phyloP scores from a whole-genome alignment of 1,140 invertebrate species.

The Pseudomyrmex sp. region DNA sequence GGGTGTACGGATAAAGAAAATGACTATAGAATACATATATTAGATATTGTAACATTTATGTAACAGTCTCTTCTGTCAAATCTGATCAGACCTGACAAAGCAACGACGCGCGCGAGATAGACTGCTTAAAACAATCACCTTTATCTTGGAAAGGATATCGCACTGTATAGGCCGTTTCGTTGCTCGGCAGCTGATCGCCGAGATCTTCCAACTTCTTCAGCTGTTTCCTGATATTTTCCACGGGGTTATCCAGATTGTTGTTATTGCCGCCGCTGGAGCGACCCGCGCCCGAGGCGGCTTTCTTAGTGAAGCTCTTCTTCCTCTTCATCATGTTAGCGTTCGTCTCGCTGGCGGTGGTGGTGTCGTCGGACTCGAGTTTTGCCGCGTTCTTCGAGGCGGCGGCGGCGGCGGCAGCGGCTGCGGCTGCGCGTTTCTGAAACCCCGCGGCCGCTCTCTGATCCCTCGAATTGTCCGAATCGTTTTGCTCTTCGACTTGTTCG shows the following conservation, averaged over 20 bases:
- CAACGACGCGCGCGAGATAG: background rate
- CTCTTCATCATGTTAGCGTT: conserved; percentile 81
- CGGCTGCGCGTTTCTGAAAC: conserved; percentile 57
- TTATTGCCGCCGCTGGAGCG: conserved; percentile 69
- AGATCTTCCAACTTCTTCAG: conserved; percentile 92
- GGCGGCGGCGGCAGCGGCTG: background rate
- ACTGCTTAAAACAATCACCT: conserved; percentile 81
- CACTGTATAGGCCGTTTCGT: conserved; percentile 90
- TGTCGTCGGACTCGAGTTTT: conserved; percentile 82
- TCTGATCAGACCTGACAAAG: background rate
- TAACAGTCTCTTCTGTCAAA: too few relatives aligned
- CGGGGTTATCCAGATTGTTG: conserved; percentile 88
- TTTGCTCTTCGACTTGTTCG: conserved; percentile 69
- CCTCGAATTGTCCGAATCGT: conserved; percentile 71
- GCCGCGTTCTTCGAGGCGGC: conserved; percentile 66
- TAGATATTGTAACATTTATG: too few relatives aligned
- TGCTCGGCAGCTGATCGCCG: conserved; percentile 91
- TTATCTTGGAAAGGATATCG: conserved; percentile 90
- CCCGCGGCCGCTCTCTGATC: conserved; percentile 66
- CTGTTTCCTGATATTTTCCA: conserved; percentile 91
- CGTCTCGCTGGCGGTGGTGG: conserved; percentile 81
- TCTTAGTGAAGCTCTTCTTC: conserved; percentile 85
- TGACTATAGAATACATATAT: too few relatives aligned
- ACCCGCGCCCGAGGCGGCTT: conserved; percentile 84
- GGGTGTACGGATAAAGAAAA: too few relatives aligned